phyloP scores from a whole-genome alignment of 2,888 invertebrate species.

The Rhyacophila evoluta region DNA sequence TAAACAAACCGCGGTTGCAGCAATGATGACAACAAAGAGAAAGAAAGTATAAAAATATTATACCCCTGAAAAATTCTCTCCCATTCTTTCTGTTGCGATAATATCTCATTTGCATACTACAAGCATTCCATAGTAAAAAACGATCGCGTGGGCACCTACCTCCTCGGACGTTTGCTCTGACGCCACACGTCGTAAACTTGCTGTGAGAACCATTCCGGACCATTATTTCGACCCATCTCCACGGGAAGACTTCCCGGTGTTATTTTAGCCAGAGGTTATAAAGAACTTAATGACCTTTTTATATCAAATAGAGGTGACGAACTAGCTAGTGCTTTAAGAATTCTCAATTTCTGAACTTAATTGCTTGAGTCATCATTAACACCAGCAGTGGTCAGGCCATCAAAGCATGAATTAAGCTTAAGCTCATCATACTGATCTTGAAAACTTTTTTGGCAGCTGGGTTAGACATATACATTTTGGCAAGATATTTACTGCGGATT shows the following conservation, averaged over 20 bases:
- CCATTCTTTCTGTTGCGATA: conserved; percentile 26
- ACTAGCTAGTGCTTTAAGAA: too few relatives aligned
- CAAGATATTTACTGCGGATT: too few relatives aligned
- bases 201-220: conserved; percentile 11
- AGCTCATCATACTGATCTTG: too few relatives aligned
- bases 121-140: conserved; percentile 48
- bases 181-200: conserved; percentile 28
- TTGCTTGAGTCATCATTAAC: too few relatives aligned
- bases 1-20: too few relatives aligned
- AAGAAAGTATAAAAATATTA: neutral
- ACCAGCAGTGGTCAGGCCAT: too few relatives aligned
- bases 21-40: too few relatives aligned
- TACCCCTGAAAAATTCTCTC: neutral
- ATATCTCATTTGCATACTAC: conserved; percentile 52
- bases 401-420: too few relatives aligned
- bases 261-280: neutral
- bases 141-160: conserved; percentile 35
- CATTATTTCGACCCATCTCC: conserved; percentile 10
- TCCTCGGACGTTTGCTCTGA: neutral
- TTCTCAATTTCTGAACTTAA: too few relatives aligned
- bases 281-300: neutral
- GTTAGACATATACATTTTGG: too few relatives aligned
- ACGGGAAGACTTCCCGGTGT: conserved; percentile 1
- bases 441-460: too few relatives aligned
- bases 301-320: too few relatives aligned